Percentiles rank a stretch among this genome's conserved stretches.
These are phyloP conservation scores for Tricholauxania praeusta DNA, from an alignment of 2,888 invertebrate species.

Conservation along the genomic window DNA sequence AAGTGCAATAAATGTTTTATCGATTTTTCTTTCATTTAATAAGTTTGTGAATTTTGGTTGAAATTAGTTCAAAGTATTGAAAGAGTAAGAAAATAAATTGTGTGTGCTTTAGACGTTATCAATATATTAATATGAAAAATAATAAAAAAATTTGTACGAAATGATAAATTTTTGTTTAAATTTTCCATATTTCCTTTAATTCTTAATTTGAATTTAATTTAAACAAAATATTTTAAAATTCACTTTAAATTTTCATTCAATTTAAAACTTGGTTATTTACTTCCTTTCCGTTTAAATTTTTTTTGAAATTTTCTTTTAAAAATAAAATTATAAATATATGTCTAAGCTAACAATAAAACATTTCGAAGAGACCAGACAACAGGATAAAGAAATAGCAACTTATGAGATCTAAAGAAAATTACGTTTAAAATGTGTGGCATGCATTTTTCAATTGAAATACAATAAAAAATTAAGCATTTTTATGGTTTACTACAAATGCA, in stretches of 20 bases:
- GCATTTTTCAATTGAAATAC: conserved; percentile 48
- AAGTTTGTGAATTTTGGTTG: conserved; percentile 18
- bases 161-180: conserved; percentile 10
- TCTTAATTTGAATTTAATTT: background rate
- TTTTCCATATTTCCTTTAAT: conserved; percentile 8
- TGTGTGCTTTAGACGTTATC: conserved; percentile 45
- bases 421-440: conserved; percentile 56
- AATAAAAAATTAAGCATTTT: conserved; percentile 1
- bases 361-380: background rate
- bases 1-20: conserved; percentile 22
- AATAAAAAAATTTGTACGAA: background rate
- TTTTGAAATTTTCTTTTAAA: conserved; percentile 13
- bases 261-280: conserved; percentile 3
- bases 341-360: no score
- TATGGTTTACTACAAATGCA: background rate
- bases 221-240: background rate
- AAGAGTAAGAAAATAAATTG: conserved; percentile 22
- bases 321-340: background rate
- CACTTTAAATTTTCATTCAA: background rate
- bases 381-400: background rate
- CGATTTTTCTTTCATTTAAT: conserved; percentile 5
- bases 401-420: background rate
- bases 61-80: conserved; percentile 17
- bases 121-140: conserved; percentile 8
- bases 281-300: conserved; percentile 16